phyloP scores from a whole-genome alignment of 2,113 vertebrate species.

The Epinephelus cyanopodus region DNA sequence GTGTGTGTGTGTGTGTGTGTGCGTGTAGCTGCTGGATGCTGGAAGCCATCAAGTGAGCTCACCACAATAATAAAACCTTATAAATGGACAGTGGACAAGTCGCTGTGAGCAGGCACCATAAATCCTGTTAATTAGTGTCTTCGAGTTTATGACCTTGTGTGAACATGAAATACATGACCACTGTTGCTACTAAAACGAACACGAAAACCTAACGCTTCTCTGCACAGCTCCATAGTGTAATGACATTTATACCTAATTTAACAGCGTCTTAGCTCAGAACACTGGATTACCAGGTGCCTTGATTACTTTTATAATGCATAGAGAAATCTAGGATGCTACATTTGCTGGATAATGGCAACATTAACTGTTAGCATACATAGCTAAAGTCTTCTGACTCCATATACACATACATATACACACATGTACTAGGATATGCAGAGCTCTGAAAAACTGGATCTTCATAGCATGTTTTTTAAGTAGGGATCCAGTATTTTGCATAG shows the following conservation, averaged over 20 bases:
- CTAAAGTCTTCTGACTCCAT: background rate
- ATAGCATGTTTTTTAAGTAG: background rate
- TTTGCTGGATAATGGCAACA: constrained; percentile 6
- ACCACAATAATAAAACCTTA: constrained; percentile 48
- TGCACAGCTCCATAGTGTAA: background rate
- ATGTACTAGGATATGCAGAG: background rate
- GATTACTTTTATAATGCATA: background rate
- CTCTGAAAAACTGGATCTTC: background rate
- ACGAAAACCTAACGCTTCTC: background rate
- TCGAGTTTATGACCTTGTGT: constrained; percentile 25
- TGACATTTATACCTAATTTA: constrained; percentile 14
- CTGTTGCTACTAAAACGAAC: constrained; percentile 9
- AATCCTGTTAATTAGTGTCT: constrained; percentile 41
- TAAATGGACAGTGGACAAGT: constrained; percentile 39
- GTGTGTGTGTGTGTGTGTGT: no score
- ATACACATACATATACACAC: background rate
- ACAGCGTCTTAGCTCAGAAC: background rate
- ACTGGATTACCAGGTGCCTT: background rate
- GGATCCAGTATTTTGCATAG: background rate
- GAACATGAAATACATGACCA: constrained; percentile 14
- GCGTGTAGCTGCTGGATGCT: constrained; percentile 8
- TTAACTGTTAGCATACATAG: background rate
- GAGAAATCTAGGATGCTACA: background rate
- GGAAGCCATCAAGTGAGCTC: constrained; percentile 39
- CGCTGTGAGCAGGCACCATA: constrained; percentile 26